Conservation (phyloP, 1,140 invertebrate species). For the Eciton burchellii region DNA sequence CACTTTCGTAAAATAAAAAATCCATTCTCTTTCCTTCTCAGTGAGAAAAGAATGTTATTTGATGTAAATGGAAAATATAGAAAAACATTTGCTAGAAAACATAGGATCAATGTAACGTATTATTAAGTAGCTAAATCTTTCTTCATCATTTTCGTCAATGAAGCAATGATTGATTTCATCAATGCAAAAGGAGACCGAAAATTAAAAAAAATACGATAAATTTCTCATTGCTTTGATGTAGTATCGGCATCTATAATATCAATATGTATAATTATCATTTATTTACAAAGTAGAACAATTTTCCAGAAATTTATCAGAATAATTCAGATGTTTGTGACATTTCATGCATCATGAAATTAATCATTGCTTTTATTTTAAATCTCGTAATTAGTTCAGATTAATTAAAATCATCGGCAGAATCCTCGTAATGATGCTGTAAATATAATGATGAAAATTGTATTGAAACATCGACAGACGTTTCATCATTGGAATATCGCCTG, state of each 20-base stretch:
- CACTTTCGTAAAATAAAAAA: constrained; percentile 47
- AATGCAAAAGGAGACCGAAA: not conserved
- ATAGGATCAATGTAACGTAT: constrained; percentile 28
- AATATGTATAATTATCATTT: not conserved
- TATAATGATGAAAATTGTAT: constrained; percentile 10
- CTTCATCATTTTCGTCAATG: not conserved
- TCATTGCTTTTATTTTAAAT: not conserved
- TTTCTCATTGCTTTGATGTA: not conserved
- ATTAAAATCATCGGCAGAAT: not conserved
- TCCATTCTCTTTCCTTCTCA: constrained; percentile 16
- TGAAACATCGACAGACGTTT: constrained; percentile 10
- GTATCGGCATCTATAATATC: not conserved
- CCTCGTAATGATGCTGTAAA: not conserved
- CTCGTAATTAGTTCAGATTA: not conserved
- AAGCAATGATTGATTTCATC: not conserved
- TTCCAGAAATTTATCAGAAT: not conserved
- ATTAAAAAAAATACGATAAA: not conserved
- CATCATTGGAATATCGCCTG: not conserved
- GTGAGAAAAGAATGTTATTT: constrained; percentile 32
- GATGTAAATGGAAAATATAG: constrained; percentile 31
- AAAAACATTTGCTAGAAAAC: not conserved
- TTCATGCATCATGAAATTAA: not conserved
- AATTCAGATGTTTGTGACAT: not conserved
- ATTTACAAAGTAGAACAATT: not conserved
- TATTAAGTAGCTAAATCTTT: constrained; percentile 22